Percentiles rank a stretch among this genome's conserved stretches.
phyloP scores from a whole-genome alignment of 2,797 vertebrate species.

The Aldrovandia affinis region DNA sequence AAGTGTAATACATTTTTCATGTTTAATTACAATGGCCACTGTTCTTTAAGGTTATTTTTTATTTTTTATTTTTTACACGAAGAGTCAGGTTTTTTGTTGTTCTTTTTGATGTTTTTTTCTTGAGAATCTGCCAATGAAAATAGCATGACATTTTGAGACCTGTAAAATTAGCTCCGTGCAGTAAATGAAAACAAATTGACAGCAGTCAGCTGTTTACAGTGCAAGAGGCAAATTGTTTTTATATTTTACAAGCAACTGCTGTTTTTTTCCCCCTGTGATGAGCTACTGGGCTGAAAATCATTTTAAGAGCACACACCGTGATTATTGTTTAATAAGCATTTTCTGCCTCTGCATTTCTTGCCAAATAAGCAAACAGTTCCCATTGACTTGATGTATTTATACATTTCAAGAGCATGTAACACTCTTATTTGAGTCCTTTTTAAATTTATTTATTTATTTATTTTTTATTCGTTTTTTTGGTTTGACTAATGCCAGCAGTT shows the following conservation, averaged over 20 bases:
- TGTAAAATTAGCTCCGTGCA: constrained; percentile 76
- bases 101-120: constrained; percentile 82
- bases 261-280: constrained; percentile 81
- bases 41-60: constrained; percentile 80
- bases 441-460: too few species aligned
- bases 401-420: constrained; percentile 81
- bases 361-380: constrained; percentile 80
- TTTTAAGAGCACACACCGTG: constrained; percentile 80
- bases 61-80: constrained; percentile 74
- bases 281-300: constrained; percentile 80
- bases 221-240: constrained; percentile 75
- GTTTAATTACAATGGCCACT: constrained; percentile 82
- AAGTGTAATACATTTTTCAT: constrained; percentile 81
- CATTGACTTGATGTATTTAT: constrained; percentile 86
- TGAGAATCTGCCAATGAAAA: constrained; percentile 87
- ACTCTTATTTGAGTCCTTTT: constrained; percentile 81
- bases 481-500: neutral
- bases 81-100: constrained; percentile 82
- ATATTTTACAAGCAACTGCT: constrained; percentile 79
- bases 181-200: constrained; percentile 78
- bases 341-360: constrained; percentile 81
- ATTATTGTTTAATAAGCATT: constrained; percentile 86
- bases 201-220: constrained; percentile 80
- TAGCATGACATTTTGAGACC: constrained; percentile 80
- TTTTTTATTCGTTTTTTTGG: too few species aligned